These are phyloP conservation scores for Pelagia noctiluca DNA, from an alignment of 30 jellyfish, hydroid and myxozoan species.

Conservation along the genomic window DNA sequence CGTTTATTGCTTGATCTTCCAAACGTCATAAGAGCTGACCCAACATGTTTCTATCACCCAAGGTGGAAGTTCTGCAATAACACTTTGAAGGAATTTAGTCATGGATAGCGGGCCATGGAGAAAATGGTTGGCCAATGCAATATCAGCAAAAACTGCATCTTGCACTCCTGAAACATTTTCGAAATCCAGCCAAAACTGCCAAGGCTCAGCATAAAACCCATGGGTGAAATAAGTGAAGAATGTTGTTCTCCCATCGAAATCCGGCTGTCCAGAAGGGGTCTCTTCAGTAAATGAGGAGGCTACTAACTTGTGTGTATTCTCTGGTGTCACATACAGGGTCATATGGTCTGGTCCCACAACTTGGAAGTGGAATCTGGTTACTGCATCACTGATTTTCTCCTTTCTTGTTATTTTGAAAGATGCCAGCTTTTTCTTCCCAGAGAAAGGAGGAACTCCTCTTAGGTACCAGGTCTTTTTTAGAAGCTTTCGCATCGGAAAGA, in stretches of 20 bases:
- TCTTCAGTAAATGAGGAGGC: conserved; percentile 86
- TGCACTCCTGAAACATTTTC: conserved; percentile 52
- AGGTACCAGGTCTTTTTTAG: conserved; percentile 69
- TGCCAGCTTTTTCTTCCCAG: conserved; percentile 26
- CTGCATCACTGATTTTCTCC: conserved; percentile 23
- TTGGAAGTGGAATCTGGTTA: conserved; percentile 17
- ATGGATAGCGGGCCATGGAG: conserved; percentile 83
- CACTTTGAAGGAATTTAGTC: conserved; percentile 57
- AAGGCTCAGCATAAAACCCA: conserved; percentile 86
- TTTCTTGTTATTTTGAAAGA: conserved; percentile 22
- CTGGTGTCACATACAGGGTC: conserved; percentile 75
- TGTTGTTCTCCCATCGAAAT: conserved; percentile 72
- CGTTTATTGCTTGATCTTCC: conserved; percentile 71
- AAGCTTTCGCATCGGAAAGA: conserved; percentile 70
- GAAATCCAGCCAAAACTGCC: conserved; percentile 98
- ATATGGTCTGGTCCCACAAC: conserved; percentile 88
- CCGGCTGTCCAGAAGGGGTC: conserved; percentile 56
- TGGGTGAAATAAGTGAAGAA: conserved; percentile 61
- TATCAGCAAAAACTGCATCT: conserved; percentile 65
- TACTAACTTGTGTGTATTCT: conserved; percentile 42
- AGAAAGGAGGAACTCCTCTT: conserved; percentile 63
- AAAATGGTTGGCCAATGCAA: conserved; percentile 86
- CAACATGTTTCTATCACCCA: conserved; percentile 87
- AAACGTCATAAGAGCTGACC: conserved; percentile 81
- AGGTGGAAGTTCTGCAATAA: conserved; percentile 66